Conservation (phyloP, 2,888 invertebrate genomes). For the Terebella lapidaria region DNA sequence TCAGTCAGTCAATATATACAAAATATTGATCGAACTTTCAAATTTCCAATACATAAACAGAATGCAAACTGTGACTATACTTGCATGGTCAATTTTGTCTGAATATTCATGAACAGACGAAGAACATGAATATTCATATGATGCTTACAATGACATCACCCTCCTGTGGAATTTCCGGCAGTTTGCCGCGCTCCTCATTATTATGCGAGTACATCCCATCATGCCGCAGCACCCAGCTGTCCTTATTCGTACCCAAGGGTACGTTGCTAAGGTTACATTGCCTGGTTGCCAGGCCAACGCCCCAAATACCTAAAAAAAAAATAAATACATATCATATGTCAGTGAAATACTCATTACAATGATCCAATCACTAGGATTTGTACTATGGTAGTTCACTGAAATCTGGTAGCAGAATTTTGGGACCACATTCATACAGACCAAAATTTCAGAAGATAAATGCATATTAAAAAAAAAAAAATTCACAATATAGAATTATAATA, state of each 20-base stretch:
- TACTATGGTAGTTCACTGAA: no score
- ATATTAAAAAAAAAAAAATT: no score
- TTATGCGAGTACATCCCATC: slow-evolving; percentile 83
- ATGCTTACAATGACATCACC: slow-evolving; percentile 77
- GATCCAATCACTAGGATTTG: no score
- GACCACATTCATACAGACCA: no score
- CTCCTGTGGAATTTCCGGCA: slow-evolving; percentile 70
- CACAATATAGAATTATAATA: no score
- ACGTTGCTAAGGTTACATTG: slow-evolving; percentile 80
- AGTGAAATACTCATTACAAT: no score
- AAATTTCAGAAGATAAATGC: no score
- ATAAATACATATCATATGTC: neutral
- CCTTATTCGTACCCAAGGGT: slow-evolving; percentile 77
- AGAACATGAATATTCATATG: neutral
- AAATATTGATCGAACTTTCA: no score
- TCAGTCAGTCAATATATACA: no score
- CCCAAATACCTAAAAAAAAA: slow-evolving; percentile 64
- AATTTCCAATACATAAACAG: no score
- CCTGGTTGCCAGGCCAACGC: slow-evolving; percentile 85
- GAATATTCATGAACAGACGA: neutral
- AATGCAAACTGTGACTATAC: no score
- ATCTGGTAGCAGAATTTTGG: no score
- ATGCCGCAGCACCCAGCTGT: slow-evolving; percentile 89
- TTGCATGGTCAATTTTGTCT: neutral
- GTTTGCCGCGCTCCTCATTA: slow-evolving; percentile 70